Evolutionary conservation across 2,888 invertebrate species (phyloP).

Genomic region (Caenorhabditis zanzibari): DNA sequence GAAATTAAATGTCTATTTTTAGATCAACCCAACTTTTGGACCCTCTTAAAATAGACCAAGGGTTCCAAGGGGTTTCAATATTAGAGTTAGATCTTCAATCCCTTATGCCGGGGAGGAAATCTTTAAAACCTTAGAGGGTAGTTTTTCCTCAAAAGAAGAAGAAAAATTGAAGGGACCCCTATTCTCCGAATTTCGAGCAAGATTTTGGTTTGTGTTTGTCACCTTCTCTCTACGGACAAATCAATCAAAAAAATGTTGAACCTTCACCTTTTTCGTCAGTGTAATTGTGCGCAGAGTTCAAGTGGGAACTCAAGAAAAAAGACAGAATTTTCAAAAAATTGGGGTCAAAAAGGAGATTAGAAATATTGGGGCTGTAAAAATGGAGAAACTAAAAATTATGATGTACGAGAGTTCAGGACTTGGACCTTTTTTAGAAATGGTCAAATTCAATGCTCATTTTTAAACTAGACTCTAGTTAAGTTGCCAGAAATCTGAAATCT

Average conservation of each 20-base stretch:
- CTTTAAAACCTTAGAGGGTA: slow-evolving; percentile 24
- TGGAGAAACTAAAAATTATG: no score
- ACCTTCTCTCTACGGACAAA: slow-evolving; percentile 34
- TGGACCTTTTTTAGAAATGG: no score
- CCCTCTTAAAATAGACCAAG: slow-evolving; percentile 2
- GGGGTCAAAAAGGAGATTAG: no score
- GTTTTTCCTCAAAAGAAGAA: slow-evolving; percentile 8
- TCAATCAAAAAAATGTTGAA: slow-evolving; percentile 38
- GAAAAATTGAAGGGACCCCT: neutral
- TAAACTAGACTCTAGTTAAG: no score
- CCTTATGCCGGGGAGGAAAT: neutral
- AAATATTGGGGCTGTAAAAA: neutral
- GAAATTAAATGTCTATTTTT: slow-evolving; percentile 26
- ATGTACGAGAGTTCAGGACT: no score
- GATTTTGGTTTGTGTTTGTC: neutral
- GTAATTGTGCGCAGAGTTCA: slow-evolving; percentile 41
- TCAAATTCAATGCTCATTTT: no score
- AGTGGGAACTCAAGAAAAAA: neutral
- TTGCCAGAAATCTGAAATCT: no score
- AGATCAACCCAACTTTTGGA: neutral
- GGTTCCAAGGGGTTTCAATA: neutral
- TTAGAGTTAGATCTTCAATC: neutral
- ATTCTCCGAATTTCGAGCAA: neutral
- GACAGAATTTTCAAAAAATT: neutral
- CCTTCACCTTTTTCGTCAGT: slow-evolving; percentile 31